These are phyloP conservation scores for Sebastes jordani DNA, from an alignment of 2,797 vertebrate species.

Conservation along the genomic window DNA sequence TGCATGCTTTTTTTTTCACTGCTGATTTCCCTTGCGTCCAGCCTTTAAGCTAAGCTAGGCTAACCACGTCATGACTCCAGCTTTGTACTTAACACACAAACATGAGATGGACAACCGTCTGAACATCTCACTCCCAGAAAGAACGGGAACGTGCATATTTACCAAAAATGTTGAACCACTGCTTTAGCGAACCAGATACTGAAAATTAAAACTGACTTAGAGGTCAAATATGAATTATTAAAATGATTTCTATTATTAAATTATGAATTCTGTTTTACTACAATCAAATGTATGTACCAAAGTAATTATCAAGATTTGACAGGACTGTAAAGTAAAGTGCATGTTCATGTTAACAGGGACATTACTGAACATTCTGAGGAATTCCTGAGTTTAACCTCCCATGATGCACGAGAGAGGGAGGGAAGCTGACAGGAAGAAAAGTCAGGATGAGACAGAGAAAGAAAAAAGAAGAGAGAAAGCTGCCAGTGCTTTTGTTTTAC, in stretches of 20 bases:
- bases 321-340: conserved; percentile 69
- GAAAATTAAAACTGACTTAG: background rate
- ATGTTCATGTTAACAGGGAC: conserved; percentile 70
- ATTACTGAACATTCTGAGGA: conserved; percentile 93
- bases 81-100: background rate
- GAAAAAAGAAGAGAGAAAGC: conserved; percentile 38
- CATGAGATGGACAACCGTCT: background rate
- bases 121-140: background rate
- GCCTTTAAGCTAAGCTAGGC: background rate
- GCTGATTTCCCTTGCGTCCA: background rate
- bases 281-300: background rate
- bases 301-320: conserved; percentile 38
- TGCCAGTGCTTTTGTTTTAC: conserved; percentile 80
- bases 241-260: background rate
- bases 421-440: conserved; percentile 51
- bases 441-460: conserved; percentile 23
- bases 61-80: background rate
- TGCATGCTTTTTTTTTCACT: no score
- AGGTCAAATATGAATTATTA: background rate
- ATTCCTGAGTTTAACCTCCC: conserved; percentile 96
- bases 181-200: background rate
- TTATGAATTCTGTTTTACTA: background rate
- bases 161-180: background rate
- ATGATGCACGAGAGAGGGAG: conserved; percentile 85
- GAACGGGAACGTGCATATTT: background rate